phyloP scores from a whole-genome alignment of 2,113 vertebrate species.

The Dicrurus megarhynchus region DNA sequence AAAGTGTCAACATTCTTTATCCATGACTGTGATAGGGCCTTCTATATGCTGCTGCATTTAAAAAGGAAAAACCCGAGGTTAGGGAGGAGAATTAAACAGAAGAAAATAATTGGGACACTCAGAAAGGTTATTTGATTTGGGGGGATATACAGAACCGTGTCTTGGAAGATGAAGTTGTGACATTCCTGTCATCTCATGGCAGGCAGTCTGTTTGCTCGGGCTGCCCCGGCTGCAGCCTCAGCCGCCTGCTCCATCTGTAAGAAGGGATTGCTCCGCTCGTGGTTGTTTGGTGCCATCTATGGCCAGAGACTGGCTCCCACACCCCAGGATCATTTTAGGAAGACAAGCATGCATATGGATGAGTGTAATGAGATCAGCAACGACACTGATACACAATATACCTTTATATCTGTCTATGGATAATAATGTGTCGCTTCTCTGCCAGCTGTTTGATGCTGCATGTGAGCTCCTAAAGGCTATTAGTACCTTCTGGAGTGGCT shows the following conservation, averaged over 20 bases:
- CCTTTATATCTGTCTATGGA: not conserved
- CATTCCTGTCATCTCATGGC: not conserved
- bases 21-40: not conserved
- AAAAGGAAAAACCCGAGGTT: not conserved
- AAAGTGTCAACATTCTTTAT: not conserved
- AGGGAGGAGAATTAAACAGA: not conserved
- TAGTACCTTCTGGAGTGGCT: not conserved
- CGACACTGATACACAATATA: accelerated
- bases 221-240: not conserved
- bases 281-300: constrained; percentile 60
- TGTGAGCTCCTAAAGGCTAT: not conserved
- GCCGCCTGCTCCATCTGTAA: not conserved
- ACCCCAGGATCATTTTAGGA: not conserved
- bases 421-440: not conserved
- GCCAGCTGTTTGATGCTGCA: not conserved
- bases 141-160: accelerated
- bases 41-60: not conserved
- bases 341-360: not conserved
- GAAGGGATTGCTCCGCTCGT: not conserved
- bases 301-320: not conserved
- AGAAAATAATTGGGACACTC: not conserved
- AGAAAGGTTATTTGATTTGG: not conserved
- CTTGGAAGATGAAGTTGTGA: not conserved
- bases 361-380: not conserved
- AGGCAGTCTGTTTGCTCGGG: not conserved